Conservation (phyloP, 2,797 vertebrate genomes). For the Bradypodion ventrale region DNA sequence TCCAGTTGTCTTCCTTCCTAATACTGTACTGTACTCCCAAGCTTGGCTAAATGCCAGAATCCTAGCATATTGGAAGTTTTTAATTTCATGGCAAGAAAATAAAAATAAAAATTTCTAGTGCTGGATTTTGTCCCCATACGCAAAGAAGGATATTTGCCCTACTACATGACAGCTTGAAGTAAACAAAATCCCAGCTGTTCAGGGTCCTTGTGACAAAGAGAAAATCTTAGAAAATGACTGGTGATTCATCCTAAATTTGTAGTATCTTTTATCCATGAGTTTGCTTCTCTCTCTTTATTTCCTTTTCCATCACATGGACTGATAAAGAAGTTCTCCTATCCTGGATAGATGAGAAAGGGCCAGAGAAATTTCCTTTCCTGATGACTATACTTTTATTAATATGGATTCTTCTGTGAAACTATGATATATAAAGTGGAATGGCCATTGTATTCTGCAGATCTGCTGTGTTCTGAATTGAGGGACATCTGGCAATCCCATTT, state of each 20-base stretch:
- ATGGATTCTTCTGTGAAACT: neutral
- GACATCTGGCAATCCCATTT: constrained; percentile 7
- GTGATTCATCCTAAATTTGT: neutral
- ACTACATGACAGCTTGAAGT: constrained; percentile 30
- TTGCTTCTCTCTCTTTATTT: neutral
- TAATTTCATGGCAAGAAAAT: constrained; percentile 48
- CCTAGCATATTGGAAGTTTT: constrained; percentile 51
- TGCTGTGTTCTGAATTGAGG: constrained; percentile 22
- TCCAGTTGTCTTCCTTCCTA: neutral
- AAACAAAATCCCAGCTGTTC: neutral
- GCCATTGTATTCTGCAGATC: neutral
- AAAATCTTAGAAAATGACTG: neutral
- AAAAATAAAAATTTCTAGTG: constrained; percentile 29
- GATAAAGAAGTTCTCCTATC: neutral
- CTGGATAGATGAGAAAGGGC: neutral
- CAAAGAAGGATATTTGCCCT: constrained; percentile 28
- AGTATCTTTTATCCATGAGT: neutral
- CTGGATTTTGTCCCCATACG: constrained; percentile 53
- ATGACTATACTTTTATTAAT: neutral
- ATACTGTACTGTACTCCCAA: constrained; percentile 1
- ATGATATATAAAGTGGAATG: neutral
- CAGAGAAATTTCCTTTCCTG: neutral
- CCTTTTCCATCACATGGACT: neutral
- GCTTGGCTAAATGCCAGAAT: constrained; percentile 39
- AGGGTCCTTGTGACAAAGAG: neutral